These are phyloP conservation scores for Apotomis capreana DNA, from an alignment of 2,888 invertebrate genomes.

Conservation along the genomic window DNA sequence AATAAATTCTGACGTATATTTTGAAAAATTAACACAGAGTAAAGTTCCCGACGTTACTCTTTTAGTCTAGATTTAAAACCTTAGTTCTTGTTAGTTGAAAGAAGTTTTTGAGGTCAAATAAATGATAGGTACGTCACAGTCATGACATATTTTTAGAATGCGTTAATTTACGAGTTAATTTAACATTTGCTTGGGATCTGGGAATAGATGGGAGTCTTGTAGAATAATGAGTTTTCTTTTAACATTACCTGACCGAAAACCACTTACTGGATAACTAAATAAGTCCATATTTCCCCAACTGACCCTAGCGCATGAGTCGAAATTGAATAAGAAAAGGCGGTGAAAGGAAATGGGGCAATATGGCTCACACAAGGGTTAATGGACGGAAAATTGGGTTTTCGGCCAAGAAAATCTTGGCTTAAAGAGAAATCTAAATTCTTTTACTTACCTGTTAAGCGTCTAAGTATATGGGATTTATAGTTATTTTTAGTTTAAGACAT, in stretches of 20 bases:
- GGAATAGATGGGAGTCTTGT: too few species aligned
- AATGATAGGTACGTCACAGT: too few species aligned
- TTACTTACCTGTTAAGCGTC: background rate
- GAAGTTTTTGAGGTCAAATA: too few species aligned
- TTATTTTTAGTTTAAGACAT: background rate
- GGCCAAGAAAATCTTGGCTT: conserved; percentile 49
- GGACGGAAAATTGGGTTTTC: conserved; percentile 61
- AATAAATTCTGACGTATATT: too few species aligned
- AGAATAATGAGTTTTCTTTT: background rate
- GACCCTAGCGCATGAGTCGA: conserved; percentile 59
- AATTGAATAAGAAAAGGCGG: conserved; percentile 70
- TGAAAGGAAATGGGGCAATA: conserved; percentile 66
- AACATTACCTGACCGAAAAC: background rate
- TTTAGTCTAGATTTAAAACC: too few species aligned
- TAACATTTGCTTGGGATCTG: too few species aligned
- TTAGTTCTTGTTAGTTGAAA: too few species aligned
- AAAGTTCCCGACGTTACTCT: too few species aligned
- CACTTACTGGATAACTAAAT: conserved; percentile 13
- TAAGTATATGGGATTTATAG: background rate
- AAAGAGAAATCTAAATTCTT: conserved; percentile 5
- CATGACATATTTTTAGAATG: too few species aligned
- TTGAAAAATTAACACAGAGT: too few species aligned
- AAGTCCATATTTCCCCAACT: conserved; percentile 38
- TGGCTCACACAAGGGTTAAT: conserved; percentile 65
- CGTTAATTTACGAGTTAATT: too few species aligned